A percentile compares a stretch with the other conserved stretches of the same genome.
Evolutionary conservation across 2,113 vertebrate species (phyloP).

Genomic region (Aspiorhynchus laticeps): DNA sequence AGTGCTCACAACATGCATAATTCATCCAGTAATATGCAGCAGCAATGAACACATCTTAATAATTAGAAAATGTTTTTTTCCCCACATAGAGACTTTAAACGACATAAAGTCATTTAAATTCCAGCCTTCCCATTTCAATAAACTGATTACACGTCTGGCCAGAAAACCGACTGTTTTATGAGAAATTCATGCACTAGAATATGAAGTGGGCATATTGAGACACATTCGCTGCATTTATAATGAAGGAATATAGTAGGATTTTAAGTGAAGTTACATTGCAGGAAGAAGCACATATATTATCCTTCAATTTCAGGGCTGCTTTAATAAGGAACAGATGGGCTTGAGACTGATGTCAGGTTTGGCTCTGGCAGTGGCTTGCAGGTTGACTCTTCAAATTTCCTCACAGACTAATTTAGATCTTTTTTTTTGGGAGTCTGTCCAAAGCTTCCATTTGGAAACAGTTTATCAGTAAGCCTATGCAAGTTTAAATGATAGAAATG

Average conservation of each 20-base stretch:
- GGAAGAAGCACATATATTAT: conserved; percentile 7
- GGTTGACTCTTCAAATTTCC: neutral
- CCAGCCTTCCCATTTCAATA: neutral
- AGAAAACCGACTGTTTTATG: neutral
- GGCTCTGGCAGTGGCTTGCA: conserved; percentile 16
- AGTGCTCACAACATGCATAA: neutral
- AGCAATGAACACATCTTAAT: neutral
- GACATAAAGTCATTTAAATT: neutral
- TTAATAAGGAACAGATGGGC: conserved; percentile 22
- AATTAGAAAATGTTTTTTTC: neutral
- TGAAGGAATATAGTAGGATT: neutral
- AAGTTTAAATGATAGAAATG: neutral
- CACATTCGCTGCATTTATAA: conserved; percentile 8
- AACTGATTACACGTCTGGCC: neutral
- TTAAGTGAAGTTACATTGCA: neutral
- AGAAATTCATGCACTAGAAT: conserved; percentile 23
- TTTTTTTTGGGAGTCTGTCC: conserved; percentile 7
- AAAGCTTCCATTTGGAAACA: conserved; percentile 7
- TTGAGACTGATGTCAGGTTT: neutral
- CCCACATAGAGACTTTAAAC: neutral
- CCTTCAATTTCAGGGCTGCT: neutral
- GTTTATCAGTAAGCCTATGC: neutral
- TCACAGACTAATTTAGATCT: neutral
- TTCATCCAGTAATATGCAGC: neutral
- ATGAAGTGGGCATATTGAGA: conserved; percentile 4